Percentiles rank a stretch among this genome's conserved stretches.
Conservation (phyloP, 2,888 invertebrate genomes). For the Sycophila texana region DNA sequence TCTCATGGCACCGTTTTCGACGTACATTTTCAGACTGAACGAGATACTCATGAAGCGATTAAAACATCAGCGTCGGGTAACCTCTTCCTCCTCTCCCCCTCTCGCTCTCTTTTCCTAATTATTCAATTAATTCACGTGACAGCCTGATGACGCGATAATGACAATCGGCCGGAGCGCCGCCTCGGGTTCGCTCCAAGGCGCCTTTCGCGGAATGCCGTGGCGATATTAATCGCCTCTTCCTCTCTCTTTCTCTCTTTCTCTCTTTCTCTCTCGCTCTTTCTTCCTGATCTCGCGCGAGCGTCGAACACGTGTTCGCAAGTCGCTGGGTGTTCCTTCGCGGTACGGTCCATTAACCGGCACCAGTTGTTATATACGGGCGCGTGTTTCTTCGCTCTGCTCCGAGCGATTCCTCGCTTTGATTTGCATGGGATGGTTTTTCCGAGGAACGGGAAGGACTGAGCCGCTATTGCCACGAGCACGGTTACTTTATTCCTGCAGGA, state of each 20-base stretch:
- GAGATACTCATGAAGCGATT: background rate
- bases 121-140: slow-evolving; percentile 48
- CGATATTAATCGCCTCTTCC: slow-evolving; percentile 45
- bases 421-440: slow-evolving; percentile 10
- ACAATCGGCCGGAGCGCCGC: slow-evolving; percentile 15
- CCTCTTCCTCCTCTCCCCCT: background rate
- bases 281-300: slow-evolving; percentile 4
- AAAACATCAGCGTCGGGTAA: slow-evolving; percentile 19
- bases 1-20: background rate
- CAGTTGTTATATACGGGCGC: slow-evolving; percentile 12
- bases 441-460: background rate
- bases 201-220: slow-evolving; percentile 43
- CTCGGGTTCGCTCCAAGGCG: background rate
- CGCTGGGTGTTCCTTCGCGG: slow-evolving; percentile 29
- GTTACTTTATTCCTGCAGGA: background rate
- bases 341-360: slow-evolving; percentile 34
- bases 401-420: slow-evolving; percentile 1
- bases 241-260: background rate
- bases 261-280: slow-evolving; percentile 1
- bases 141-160: slow-evolving; percentile 38
- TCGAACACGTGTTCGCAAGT: slow-evolving; percentile 40
- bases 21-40: too few relatives aligned
- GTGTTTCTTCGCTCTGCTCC: slow-evolving; percentile 22
- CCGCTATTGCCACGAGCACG: background rate
- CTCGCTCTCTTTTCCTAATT: slow-evolving; percentile 19